These are phyloP conservation scores for Lycopodina hypogea DNA, from an alignment of 37 sponge, comb jelly and placozoan species.

Conservation along the genomic window DNA sequence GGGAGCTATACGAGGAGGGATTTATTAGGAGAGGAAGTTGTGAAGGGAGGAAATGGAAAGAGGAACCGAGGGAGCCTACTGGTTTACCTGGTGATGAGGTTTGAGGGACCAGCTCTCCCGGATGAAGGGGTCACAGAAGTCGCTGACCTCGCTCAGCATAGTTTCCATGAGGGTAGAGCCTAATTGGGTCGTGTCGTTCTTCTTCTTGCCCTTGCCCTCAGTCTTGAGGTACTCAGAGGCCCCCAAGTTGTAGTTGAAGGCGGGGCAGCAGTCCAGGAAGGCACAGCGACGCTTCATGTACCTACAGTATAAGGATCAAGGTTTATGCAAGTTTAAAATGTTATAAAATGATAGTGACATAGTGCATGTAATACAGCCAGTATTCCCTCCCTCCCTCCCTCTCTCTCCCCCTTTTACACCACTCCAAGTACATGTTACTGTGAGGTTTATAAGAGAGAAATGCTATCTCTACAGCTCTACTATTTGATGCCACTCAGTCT, in stretches of 20 bases:
- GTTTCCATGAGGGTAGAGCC: conserved; percentile 82
- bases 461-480: too few relatives aligned
- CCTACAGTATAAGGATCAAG: conserved; percentile 13
- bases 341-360: too few relatives aligned
- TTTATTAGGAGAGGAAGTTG: conserved; percentile 15
- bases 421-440: too few relatives aligned
- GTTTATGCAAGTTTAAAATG: neutral
- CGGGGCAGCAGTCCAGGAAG: conserved; percentile 65
- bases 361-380: conserved; percentile 70
- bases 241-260: conserved; percentile 66
- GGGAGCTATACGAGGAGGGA: conserved; percentile 62
- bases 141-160: conserved; percentile 75
- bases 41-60: neutral
- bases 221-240: conserved; percentile 9
- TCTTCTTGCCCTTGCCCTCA: neutral
- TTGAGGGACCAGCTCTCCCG: conserved; percentile 65
- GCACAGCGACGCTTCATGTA: conserved; percentile 82
- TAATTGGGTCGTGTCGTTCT: conserved; percentile 62
- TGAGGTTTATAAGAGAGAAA: too few relatives aligned
- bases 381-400: conserved; percentile 83
- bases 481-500: too few relatives aligned
- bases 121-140: conserved; percentile 70
- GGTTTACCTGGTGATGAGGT: conserved; percentile 70
- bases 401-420: conserved; percentile 88
- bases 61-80: neutral